Evolutionary conservation across 1,140 invertebrate genomes (phyloP).

Genomic region (Drosophila mayri): DNA sequence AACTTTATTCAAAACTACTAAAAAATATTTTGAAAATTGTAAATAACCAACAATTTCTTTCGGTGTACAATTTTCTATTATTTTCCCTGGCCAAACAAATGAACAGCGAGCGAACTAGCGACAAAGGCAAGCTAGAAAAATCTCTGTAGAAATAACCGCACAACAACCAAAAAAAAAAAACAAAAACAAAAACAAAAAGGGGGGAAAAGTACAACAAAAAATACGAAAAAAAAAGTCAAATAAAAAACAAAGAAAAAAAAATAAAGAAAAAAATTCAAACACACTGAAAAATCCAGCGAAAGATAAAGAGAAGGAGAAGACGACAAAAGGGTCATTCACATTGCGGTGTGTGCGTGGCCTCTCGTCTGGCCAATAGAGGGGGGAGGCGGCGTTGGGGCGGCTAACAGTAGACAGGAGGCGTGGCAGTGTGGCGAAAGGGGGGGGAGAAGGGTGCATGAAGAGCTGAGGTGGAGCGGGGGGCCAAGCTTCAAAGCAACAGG

Average conservation of each 20-base stretch:
- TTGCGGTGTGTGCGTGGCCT: slow-evolving; percentile 58
- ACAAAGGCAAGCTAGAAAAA: slow-evolving; percentile 35
- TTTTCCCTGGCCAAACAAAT: slow-evolving; percentile 48
- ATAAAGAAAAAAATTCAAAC: slow-evolving; percentile 31
- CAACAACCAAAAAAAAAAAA: slow-evolving; percentile 40
- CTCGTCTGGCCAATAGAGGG: slow-evolving; percentile 10
- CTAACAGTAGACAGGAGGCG: slow-evolving; percentile 18
- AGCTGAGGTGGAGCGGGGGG: not conserved
- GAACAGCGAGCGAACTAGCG: slow-evolving; percentile 15
- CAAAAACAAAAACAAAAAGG: slow-evolving; percentile 1
- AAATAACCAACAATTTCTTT: not conserved
- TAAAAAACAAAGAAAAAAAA: not conserved
- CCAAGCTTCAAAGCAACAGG: slow-evolving; percentile 58
- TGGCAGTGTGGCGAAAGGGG: not conserved
- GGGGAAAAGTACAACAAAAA: slow-evolving; percentile 38
- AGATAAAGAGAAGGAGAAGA: slow-evolving; percentile 38
- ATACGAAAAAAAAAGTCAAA: slow-evolving; percentile 15
- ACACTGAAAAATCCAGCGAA: slow-evolving; percentile 32
- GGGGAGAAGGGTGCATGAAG: not conserved
- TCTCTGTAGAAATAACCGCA: slow-evolving; percentile 45
- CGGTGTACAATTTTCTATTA: slow-evolving; percentile 37
- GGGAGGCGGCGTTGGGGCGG: slow-evolving; percentile 15
- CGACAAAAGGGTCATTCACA: slow-evolving; percentile 74
- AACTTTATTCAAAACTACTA: not conserved
- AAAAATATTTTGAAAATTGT: not conserved